Conservation (phyloP, 37 sponge, comb jelly and placozoan genomes). For the Theonella swinhoei region DNA sequence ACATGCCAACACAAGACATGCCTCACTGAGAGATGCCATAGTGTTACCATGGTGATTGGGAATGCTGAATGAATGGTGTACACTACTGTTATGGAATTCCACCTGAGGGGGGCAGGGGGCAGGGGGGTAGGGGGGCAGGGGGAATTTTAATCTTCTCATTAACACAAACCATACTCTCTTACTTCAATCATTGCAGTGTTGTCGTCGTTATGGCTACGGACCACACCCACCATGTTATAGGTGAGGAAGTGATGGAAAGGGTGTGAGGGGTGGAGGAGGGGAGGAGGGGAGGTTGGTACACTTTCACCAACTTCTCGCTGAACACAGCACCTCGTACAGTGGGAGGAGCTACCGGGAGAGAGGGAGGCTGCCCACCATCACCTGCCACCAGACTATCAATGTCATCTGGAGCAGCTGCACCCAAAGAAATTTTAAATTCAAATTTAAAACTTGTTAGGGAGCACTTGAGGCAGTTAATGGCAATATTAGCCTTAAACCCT, state of each 20-base stretch:
- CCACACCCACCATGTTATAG: conserved; percentile 65
- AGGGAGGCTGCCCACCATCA: background rate
- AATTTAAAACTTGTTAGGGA: too few species aligned
- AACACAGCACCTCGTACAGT: background rate
- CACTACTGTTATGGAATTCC: conserved; percentile 70
- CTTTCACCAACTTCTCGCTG: conserved; percentile 45
- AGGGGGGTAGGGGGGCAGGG: too few species aligned
- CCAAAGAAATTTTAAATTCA: background rate
- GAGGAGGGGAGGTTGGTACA: conserved; percentile 47
- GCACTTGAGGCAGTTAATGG: too few species aligned
- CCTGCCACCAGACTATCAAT: background rate
- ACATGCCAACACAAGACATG: conserved; percentile 64
- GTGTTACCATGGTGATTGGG: conserved; percentile 55
- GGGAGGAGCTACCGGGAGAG: background rate
- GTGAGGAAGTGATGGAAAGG: conserved; percentile 39
- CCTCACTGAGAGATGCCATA: conserved; percentile 66
- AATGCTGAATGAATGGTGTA: conserved; percentile 73
- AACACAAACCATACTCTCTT: too few species aligned
- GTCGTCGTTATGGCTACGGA: conserved; percentile 66
- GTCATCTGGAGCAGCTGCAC: background rate
- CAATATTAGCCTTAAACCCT: too few species aligned
- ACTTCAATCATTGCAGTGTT: conserved; percentile 49
- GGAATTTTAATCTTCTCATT: too few species aligned
- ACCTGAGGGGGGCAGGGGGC: too few species aligned
- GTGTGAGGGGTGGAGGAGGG: conserved; percentile 51